Conservation (phyloP, 2,888 invertebrate species). For the Campoletis raptor region DNA sequence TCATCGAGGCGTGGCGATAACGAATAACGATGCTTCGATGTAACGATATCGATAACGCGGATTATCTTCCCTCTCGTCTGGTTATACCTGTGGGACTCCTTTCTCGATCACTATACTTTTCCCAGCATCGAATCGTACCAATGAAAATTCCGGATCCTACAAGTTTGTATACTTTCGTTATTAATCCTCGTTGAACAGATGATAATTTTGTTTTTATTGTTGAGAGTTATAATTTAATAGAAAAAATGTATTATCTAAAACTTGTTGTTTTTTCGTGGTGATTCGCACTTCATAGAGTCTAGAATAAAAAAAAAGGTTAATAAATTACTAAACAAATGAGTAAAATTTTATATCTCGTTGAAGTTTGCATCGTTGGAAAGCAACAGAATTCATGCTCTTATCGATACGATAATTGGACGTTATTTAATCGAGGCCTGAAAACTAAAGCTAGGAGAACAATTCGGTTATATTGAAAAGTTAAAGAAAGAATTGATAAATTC, state of each 20-base stretch:
- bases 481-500: background rate
- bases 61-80: slow-evolving; percentile 37
- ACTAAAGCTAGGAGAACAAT: background rate
- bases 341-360: background rate
- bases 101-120: slow-evolving; percentile 13
- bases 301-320: too few relatives aligned
- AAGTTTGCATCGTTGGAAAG: background rate
- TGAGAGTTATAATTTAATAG: background rate
- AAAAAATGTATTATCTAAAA: background rate
- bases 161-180: slow-evolving; percentile 1
- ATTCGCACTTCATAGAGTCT: background rate
- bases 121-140: background rate
- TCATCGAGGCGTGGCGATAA: slow-evolving; percentile 66
- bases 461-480: background rate
- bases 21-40: slow-evolving; percentile 65
- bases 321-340: background rate
- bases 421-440: background rate
- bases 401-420: background rate
- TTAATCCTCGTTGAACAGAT: background rate
- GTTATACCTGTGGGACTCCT: slow-evolving; percentile 21
- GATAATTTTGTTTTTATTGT: background rate
- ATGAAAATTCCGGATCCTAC: slow-evolving; percentile 14
- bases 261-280: background rate
- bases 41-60: slow-evolving; percentile 67
- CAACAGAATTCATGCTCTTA: background rate